Base-by-base conservation (phyloP, 2,797 vertebrate species). In the Trachurus trachurus region DNA sequence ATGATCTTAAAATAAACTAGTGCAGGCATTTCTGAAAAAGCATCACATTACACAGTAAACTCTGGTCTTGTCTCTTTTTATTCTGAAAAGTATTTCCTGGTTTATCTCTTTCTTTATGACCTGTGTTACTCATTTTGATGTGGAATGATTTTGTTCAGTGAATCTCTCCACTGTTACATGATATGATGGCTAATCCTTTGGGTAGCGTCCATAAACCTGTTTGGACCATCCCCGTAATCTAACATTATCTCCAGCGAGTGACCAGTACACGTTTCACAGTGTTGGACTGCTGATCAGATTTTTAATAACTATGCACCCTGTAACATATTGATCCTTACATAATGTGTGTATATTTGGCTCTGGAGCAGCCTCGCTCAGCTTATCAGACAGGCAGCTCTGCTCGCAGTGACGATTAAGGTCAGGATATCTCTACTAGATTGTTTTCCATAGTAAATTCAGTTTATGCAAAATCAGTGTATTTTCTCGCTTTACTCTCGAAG, bases 261-360 rank as follows among this genome's bases (percentile, higher is more conserved):
- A 59, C 3, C 44, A 9, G n/a, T 0, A 34, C 2, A 0, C 6
- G 44, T 16, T 57, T 45, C 13, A 34, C 21, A 31, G 40, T 15
- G 22, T 17, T 31, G 44, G n/a, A 34, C 19, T 42, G 29, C 2
- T 17, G n/a, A 60, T 54, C 34, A 44, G 26, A 10, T 52, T 59
- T 59, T 21, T 37, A 52, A 45, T 42, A 29, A 44, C 0, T 2
- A 1, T 19, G 31, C 34, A 21, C 26, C 69, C 34, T 6, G 9
- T 61, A 65, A 53, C 15, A 52, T 57, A 82, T 78, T 34, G 63
- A 86, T 86, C 59, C 37, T 68, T 71, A 29, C 16, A 37, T 61
- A 78, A 67, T 37, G 9, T 44, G 78, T 61, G 63, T 80, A 73
- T 84, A 66, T 81, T 77, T 77, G 76, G 59, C 70, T 77, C 40